These are phyloP conservation scores for Habroteleia sp. DNA, from an alignment of 2,888 invertebrate species.

Conservation along the genomic window DNA sequence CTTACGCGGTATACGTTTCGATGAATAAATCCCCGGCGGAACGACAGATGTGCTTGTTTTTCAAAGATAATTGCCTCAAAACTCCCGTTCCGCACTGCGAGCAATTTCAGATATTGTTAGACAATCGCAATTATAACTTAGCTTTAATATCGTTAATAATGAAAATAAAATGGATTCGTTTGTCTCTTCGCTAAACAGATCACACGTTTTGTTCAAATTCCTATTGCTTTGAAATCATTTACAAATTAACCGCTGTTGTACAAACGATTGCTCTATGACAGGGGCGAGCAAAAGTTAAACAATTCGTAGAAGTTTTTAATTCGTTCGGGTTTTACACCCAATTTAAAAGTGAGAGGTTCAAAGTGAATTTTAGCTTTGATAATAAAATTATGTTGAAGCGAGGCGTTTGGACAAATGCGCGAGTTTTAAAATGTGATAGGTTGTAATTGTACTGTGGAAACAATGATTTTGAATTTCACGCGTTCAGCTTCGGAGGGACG, in stretches of 20 bases:
- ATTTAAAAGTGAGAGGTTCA: background rate
- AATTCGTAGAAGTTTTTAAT: background rate
- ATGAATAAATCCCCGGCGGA: conserved; percentile 1
- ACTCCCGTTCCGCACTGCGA: background rate
- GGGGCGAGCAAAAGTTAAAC: background rate
- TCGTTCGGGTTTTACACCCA: background rate
- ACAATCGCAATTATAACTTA: too few relatives aligned
- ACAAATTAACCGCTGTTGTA: too few relatives aligned
- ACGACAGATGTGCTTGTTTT: conserved; percentile 36
- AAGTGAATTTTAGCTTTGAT: conserved; percentile 9
- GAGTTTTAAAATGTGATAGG: background rate
- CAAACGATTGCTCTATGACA: too few relatives aligned
- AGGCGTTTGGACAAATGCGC: conserved; percentile 1
- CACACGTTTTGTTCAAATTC: too few relatives aligned
- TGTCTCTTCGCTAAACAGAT: too few relatives aligned
- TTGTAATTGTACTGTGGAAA: conserved; percentile 4
- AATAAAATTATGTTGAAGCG: conserved; percentile 1
- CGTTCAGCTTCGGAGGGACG: too few relatives aligned
- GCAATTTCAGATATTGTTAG: background rate
- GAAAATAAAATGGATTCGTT: too few relatives aligned
- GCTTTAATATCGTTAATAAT: too few relatives aligned
- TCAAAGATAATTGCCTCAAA: conserved; percentile 25
- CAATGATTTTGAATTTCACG: conserved; percentile 4
- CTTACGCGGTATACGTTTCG: conserved; percentile 1
- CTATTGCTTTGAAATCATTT: too few relatives aligned